phyloP scores from a whole-genome alignment of 2,888 invertebrate genomes.

The Ophonus ardosiacus region DNA sequence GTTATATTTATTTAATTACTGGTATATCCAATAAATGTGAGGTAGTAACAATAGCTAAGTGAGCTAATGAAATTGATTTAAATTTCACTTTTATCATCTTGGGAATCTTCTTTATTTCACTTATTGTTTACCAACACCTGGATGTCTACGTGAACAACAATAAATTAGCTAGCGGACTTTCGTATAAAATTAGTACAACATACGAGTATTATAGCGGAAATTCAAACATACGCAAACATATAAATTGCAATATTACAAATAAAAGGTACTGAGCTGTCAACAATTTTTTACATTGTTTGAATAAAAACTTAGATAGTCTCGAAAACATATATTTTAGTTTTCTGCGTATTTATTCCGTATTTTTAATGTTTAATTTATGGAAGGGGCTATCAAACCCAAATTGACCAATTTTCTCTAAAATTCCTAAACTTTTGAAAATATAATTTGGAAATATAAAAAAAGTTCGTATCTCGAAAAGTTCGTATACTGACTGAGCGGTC shows the following conservation, averaged over 20 bases:
- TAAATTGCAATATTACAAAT: background rate
- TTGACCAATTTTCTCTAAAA: no score
- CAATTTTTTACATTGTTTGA: no score
- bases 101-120: conserved; percentile 44
- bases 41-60: background rate
- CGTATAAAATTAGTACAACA: background rate
- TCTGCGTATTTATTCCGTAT: no score
- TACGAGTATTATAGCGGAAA: background rate
- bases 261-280: background rate
- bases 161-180: conserved; percentile 9
- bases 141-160: conserved; percentile 29
- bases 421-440: no score
- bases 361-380: no score
- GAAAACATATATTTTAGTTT: no score
- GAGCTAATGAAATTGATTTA: conserved; percentile 25
- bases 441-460: no score
- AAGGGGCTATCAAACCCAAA: no score
- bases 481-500: no score
- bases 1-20: background rate
- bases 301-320: no score
- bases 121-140: conserved; percentile 41
- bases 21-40: background rate
- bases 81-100: conserved; percentile 44
- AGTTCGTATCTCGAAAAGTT: no score
- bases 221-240: background rate